Conservation (phyloP, 2,113 vertebrate genomes). For the Heliornis fulica region DNA sequence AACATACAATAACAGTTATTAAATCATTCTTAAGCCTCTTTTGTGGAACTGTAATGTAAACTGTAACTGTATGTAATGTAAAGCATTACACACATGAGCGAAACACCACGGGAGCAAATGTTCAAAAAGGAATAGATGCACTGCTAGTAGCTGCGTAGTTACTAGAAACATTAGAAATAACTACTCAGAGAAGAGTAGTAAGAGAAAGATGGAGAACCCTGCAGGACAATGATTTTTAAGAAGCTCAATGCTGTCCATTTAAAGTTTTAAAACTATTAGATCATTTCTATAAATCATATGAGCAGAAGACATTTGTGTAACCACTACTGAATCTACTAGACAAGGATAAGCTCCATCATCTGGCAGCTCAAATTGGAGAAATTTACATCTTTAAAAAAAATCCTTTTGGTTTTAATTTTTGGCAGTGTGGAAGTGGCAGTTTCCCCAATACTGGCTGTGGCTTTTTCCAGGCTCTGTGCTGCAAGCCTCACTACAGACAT, state of each 20-base stretch:
- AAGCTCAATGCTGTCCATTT: rapidly evolving
- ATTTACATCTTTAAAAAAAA: not conserved
- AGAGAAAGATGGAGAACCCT: not conserved
- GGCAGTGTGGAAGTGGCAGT: not conserved
- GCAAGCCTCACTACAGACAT: not conserved
- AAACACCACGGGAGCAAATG: not conserved
- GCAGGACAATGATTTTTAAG: not conserved
- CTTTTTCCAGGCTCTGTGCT: not conserved
- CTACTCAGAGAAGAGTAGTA: not conserved
- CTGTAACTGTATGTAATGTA: too few relatives aligned
- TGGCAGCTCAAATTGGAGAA: not conserved
- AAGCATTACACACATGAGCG: not conserved
- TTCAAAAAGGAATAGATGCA: not conserved
- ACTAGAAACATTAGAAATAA: not conserved
- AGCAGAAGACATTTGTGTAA: not conserved
- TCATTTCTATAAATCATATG: not conserved
- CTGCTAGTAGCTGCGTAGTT: not conserved
- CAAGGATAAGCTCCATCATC: not conserved
- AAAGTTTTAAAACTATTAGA: not conserved
- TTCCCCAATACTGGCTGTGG: rapidly evolving
- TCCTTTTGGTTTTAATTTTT: not conserved
- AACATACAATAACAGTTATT: not conserved
- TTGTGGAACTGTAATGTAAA: not conserved
- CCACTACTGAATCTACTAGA: not conserved
- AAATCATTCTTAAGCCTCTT: not conserved